Percentiles rank a stretch among this genome's conserved stretches.
Conservation (phyloP, 1,140 invertebrate genomes). For the Ceratosolen solmsi region DNA sequence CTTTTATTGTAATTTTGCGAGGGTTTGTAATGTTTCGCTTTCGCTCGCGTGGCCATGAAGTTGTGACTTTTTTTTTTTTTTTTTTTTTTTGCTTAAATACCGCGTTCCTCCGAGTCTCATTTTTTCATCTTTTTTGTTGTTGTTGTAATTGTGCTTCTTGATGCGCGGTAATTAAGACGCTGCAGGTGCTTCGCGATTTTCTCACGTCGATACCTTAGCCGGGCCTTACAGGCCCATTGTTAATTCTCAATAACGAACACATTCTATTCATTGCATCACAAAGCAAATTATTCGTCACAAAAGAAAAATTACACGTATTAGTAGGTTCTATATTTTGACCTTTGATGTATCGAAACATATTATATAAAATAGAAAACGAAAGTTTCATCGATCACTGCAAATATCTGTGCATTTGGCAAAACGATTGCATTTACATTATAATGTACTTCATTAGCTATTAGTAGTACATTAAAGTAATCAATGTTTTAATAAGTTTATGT, state of each 20-base stretch:
- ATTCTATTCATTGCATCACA: not conserved
- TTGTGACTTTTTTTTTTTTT: not conserved
- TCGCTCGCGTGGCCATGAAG: not conserved
- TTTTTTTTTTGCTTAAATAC: not conserved
- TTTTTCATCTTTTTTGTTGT: not conserved
- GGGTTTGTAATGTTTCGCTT: constrained; percentile 2
- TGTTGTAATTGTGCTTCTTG: not conserved
- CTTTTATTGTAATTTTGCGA: constrained; percentile 39
- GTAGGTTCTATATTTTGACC: no score
- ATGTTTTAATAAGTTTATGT: no score
- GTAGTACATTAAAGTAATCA: no score
- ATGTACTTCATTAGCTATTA: no score
- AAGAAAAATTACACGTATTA: no score
- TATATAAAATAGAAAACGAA: no score
- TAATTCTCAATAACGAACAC: not conserved
- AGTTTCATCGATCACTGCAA: no score
- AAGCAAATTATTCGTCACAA: not conserved
- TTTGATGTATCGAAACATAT: no score
- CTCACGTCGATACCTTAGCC: not conserved
- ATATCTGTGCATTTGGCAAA: no score
- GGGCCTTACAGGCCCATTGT: not conserved
- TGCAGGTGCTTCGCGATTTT: not conserved
- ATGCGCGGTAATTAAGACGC: not conserved
- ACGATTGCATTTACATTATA: no score
- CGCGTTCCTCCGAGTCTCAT: not conserved